These are phyloP conservation scores for Acrobasis repandana DNA, from an alignment of 2,888 invertebrate species.

Conservation along the genomic window DNA sequence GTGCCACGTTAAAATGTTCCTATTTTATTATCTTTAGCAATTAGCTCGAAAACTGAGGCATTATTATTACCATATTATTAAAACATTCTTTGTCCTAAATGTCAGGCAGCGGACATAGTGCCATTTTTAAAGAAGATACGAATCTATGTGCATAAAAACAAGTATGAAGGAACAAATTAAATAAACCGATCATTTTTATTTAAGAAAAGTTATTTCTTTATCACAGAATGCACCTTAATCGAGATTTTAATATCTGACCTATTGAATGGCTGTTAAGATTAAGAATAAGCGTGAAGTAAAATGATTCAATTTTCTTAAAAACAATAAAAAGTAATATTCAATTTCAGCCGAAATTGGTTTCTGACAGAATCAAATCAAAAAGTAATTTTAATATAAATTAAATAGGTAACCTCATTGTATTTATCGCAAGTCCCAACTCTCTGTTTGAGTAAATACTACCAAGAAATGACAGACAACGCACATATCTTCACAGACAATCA, in stretches of 20 bases:
- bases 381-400: not conserved
- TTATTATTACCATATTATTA: conserved; percentile 16
- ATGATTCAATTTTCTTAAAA: conserved; percentile 2
- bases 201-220: not conserved
- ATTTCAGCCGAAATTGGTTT: not conserved
- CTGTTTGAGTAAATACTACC: too few relatives aligned
- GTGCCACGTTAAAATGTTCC: conserved; percentile 10
- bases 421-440: too few relatives aligned
- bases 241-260: not conserved
- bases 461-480: too few relatives aligned
- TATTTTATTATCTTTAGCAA: conserved; percentile 13
- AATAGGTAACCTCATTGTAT: too few relatives aligned
- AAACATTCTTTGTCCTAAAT: conserved; percentile 21
- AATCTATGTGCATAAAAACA: conserved; percentile 9
- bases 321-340: not conserved
- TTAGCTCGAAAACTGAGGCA: conserved; percentile 7
- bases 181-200: not conserved
- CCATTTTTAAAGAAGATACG: conserved; percentile 12
- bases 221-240: not conserved
- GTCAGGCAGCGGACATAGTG: not conserved
- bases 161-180: not conserved
- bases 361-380: not conserved
- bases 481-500: too few relatives aligned
- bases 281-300: not conserved
- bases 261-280: not conserved